phyloP scores from a whole-genome alignment of 2,113 vertebrate genomes.

The Ahaetulla prasina region DNA sequence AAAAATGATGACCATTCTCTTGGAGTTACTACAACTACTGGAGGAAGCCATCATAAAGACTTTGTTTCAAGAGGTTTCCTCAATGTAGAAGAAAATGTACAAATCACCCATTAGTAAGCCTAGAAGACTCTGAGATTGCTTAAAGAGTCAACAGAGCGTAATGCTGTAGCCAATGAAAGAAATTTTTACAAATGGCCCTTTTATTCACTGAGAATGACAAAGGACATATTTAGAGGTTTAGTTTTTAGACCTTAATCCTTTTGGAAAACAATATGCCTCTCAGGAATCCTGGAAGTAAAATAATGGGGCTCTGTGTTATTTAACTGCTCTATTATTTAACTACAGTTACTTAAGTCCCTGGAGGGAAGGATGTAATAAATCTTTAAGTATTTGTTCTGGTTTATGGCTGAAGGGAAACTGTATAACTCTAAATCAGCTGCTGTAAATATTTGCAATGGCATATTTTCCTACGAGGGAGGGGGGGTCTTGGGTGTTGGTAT shows the following conservation, averaged over 20 bases:
- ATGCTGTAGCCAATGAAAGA: not conserved
- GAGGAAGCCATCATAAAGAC: not conserved
- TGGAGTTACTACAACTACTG: not conserved
- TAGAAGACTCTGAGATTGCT: not conserved
- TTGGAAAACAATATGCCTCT: slow-evolving; percentile 56
- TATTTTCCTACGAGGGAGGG: slow-evolving; percentile 49
- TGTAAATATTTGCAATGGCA: slow-evolving; percentile 62
- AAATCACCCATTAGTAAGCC: not conserved
- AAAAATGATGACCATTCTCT: not conserved
- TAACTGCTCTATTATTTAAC: slow-evolving; percentile 61
- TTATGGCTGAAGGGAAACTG: slow-evolving; percentile 61
- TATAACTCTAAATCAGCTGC: slow-evolving; percentile 61
- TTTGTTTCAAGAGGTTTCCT: not conserved
- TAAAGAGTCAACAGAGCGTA: not conserved
- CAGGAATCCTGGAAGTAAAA: slow-evolving; percentile 56
- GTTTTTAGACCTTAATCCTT: slow-evolving; percentile 61
- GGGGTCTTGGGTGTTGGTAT: slow-evolving; percentile 39
- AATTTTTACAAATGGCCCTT: not conserved
- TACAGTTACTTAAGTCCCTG: slow-evolving; percentile 60
- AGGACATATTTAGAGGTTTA: slow-evolving; percentile 45
- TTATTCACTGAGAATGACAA: slow-evolving; percentile 26
- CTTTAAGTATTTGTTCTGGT: slow-evolving; percentile 68
- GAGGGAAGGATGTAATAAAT: slow-evolving; percentile 71
- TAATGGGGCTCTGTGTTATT: slow-evolving; percentile 47
- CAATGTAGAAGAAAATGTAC: not conserved